Base-by-base conservation (phyloP, 2,113 vertebrate genomes). In the Pelmatolapia mariae region DNA sequence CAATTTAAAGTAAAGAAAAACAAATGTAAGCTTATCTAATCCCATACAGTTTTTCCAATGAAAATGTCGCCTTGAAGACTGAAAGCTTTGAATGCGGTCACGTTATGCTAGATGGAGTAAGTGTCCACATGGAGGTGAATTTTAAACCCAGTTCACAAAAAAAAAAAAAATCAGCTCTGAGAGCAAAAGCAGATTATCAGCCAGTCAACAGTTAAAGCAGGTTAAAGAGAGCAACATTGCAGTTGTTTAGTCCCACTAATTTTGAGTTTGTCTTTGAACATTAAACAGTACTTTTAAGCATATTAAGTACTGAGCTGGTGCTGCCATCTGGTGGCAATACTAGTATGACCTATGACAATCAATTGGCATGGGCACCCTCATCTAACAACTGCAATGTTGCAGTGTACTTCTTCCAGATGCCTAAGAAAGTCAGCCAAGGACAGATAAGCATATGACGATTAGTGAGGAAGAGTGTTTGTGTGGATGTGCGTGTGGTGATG, bases 341-440 rank as follows among this genome's bases (percentile, higher is more conserved):
- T 31, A 3, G 38, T 43, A 76, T 11, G 10, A 56, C 36, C 68
- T 5, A 33, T 2, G 29, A 12, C 57, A 68, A 52, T 57, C 4
- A 19, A n/a, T 22, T 73, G 79, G 24, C 13, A 22, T 13, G 53
- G 47, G 36, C 2, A 43, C 38, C 71, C 82, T 45, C 47, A 29
- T 54, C 10, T 19, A 63, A 82, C 86, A 94, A 92, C 92, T 93
- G 94, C 94, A 93, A 36, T 85, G 90, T 88, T 88, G 19, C 53
- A 91, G 82, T 73, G 29, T 8, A 68, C 38, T 80, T 76, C 54
- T 83, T 50, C 79, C 73, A 83, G 24, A 63, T 36, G 79, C 24
- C 54, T 8, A 19, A 86, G 83, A 80, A 81, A 40, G 26, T 53
- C 63, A 80, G 90, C 89, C 89, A 82, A 76, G 86, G 85, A 86